Percentiles rank a stretch among this genome's conserved stretches.
Evolutionary conservation across 2,888 invertebrate species (phyloP).

Genomic region (Rapana venosa): DNA sequence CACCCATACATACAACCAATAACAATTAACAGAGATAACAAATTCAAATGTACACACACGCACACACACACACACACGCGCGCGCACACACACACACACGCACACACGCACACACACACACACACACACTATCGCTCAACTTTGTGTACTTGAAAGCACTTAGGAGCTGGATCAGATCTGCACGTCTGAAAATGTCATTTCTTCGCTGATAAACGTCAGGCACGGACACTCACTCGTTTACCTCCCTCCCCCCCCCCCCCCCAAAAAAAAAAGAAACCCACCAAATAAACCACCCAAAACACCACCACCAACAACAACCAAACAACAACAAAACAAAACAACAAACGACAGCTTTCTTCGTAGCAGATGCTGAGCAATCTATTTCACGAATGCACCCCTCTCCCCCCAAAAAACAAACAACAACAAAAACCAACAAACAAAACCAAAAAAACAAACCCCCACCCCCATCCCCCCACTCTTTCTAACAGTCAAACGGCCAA

Average conservation of each 20-base stretch:
- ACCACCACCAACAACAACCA: neutral
- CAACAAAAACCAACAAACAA: neutral
- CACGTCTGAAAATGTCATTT: too few species aligned
- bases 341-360: too few species aligned
- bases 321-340: too few species aligned
- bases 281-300: neutral
- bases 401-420: neutral
- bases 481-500: neutral
- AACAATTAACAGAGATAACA: too few species aligned
- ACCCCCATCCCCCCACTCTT: neutral
- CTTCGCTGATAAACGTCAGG: too few species aligned
- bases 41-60: neutral
- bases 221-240: neutral
- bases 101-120: neutral
- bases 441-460: neutral
- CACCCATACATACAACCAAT: neutral
- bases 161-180: too few species aligned
- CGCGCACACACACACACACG: neutral
- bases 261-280: too few species aligned
- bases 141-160: too few species aligned
- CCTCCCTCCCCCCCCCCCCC: neutral
- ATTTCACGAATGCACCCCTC: too few species aligned
- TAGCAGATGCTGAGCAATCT: too few species aligned
- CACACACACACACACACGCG: neutral
- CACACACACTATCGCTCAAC: neutral